These are phyloP conservation scores for Odontocerum albicorne DNA, from an alignment of 2,888 invertebrate genomes.

Conservation along the genomic window DNA sequence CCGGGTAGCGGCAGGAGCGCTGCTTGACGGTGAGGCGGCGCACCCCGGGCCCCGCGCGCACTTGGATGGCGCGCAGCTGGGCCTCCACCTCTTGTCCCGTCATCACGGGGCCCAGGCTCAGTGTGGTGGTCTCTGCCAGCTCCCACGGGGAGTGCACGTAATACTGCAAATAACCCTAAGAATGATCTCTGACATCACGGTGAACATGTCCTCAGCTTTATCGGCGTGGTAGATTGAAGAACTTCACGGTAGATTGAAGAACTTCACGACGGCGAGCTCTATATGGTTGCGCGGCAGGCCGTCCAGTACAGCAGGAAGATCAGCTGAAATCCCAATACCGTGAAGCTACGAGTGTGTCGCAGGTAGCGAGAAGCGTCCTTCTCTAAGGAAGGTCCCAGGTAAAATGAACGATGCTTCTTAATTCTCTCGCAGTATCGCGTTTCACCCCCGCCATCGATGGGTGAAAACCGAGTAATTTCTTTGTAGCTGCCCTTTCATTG, in stretches of 20 bases:
- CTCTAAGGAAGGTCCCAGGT: no score
- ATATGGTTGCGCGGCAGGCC: no score
- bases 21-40: conserved; percentile 48
- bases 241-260: no score
- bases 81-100: conserved; percentile 51
- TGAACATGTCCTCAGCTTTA: no score
- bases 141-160: conserved; percentile 59
- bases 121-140: conserved; percentile 54
- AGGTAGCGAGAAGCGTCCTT: neutral
- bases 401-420: no score
- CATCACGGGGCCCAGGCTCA: conserved; percentile 49
- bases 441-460: no score
- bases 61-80: conserved; percentile 49
- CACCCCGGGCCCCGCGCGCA: conserved; percentile 46
- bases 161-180: conserved; percentile 44
- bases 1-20: conserved; percentile 51
- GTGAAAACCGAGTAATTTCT: no score
- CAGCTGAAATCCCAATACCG: neutral
- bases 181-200: neutral
- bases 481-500: no score
- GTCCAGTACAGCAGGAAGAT: no score
- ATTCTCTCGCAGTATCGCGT: no score
- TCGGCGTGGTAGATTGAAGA: no score
- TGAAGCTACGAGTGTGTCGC: neutral
- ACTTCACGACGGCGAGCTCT: no score